Conservation (phyloP, 1,140 invertebrate genomes). For the Drosophila melanica region DNA sequence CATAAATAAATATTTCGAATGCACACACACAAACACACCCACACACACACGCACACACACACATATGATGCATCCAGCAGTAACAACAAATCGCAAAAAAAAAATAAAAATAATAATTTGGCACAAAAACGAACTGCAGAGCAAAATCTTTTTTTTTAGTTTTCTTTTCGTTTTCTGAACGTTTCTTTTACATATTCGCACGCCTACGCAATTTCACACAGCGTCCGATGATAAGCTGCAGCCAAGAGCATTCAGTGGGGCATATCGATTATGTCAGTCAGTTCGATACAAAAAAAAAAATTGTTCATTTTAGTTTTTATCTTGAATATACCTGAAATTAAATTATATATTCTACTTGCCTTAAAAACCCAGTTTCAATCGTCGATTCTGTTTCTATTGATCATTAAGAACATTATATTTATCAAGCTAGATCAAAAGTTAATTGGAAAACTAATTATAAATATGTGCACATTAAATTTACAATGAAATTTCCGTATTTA, state of each 20-base stretch:
- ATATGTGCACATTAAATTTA: slow-evolving; percentile 38
- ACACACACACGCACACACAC: neutral
- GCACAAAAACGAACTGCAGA: slow-evolving; percentile 41
- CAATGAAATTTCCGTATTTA: neutral
- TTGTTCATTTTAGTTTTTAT: neutral
- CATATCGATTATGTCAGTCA: slow-evolving; percentile 1
- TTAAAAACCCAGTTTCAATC: too few relatives aligned
- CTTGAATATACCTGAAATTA: too few relatives aligned
- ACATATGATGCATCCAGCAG: slow-evolving; percentile 2
- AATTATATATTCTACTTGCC: too few relatives aligned
- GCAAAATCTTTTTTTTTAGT: slow-evolving; percentile 28
- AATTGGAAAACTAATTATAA: slow-evolving; percentile 16
- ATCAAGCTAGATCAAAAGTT: neutral
- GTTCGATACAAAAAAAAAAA: neutral
- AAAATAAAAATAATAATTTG: slow-evolving; percentile 13
- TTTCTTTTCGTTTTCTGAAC: slow-evolving; percentile 26
- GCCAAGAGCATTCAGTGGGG: neutral
- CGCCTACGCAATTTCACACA: slow-evolving; percentile 16
- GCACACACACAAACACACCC: neutral
- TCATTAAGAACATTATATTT: too few relatives aligned
- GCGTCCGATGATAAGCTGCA: slow-evolving; percentile 3
- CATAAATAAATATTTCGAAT: slow-evolving; percentile 24
- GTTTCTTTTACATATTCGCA: slow-evolving; percentile 48
- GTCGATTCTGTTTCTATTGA: neutral
- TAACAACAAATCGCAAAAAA: slow-evolving; percentile 25